phyloP scores from a whole-genome alignment of 1,140 invertebrate species.

The Bradysia coprophila region DNA sequence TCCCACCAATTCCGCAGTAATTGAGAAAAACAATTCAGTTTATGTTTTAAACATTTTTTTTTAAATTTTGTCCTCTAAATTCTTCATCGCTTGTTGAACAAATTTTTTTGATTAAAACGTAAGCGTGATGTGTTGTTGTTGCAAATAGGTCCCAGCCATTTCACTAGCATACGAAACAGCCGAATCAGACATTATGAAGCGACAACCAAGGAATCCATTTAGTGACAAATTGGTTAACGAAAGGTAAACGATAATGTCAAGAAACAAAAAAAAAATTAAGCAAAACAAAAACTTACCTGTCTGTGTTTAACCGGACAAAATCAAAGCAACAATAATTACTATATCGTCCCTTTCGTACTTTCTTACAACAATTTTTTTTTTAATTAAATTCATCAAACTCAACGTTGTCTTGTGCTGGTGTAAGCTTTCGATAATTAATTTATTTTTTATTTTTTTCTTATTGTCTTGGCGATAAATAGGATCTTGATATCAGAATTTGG shows the following conservation, averaged over 20 bases:
- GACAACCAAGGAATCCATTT: slow-evolving; percentile 90
- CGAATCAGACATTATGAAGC: slow-evolving; percentile 99
- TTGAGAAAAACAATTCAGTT: too few relatives aligned
- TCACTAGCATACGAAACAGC: slow-evolving; percentile 99
- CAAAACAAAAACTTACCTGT: neutral
- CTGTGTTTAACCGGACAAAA: too few relatives aligned
- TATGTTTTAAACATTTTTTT: neutral
- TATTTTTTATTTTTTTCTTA: neutral
- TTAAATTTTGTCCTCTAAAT: too few relatives aligned
- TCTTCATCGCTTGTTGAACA: neutral
- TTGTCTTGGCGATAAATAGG: too few relatives aligned
- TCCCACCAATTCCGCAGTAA: too few relatives aligned
- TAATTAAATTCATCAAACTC: too few relatives aligned
- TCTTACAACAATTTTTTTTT: too few relatives aligned
- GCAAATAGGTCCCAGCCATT: slow-evolving; percentile 86
- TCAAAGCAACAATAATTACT: neutral
- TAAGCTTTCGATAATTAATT: neutral
- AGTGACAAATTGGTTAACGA: slow-evolving; percentile 96
- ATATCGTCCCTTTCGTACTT: too few relatives aligned
- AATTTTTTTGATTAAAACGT: neutral
- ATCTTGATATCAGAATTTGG: too few relatives aligned
- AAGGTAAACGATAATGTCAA: slow-evolving; percentile 48
- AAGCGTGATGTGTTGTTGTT: neutral
- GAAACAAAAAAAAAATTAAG: neutral
- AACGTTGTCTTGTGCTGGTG: neutral